phyloP scores from a whole-genome alignment of 2,797 vertebrate species.

The Zalophus californianus region DNA sequence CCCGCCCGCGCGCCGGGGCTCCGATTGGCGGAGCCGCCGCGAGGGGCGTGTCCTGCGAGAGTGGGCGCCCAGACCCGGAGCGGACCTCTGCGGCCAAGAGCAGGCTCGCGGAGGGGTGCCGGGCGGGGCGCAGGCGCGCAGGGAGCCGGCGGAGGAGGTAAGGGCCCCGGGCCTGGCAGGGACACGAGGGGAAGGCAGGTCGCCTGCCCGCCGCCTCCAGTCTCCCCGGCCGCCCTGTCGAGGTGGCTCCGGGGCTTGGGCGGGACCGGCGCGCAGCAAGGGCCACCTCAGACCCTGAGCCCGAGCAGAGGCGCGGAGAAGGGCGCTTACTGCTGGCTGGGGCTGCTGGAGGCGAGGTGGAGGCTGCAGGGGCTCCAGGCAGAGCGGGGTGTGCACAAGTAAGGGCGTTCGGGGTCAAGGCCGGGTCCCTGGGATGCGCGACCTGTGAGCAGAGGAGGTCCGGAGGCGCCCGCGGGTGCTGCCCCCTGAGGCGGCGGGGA shows the following conservation, averaged over 20 bases:
- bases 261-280: not conserved
- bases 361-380: not conserved
- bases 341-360: not conserved
- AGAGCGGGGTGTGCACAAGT: not conserved
- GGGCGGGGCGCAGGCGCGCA: not conserved
- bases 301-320: not conserved
- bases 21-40: constrained; percentile 42
- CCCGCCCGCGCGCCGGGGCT: not conserved
- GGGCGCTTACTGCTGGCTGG: not conserved
- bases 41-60: not conserved
- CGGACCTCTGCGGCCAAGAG: rapidly evolving
- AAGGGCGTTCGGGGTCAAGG: not conserved
- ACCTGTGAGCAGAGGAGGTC: not conserved
- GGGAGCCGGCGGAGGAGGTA: not conserved
- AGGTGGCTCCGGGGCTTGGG: not conserved
- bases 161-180: not conserved
- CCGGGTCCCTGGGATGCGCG: not conserved
- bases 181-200: rapidly evolving
- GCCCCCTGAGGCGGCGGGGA: not conserved
- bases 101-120: rapidly evolving
- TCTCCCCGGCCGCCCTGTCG: not conserved
- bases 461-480: not conserved
- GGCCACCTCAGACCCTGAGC: not conserved
- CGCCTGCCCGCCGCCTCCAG: not conserved
- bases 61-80: not conserved